Conservation (phyloP, 92 coral and sea anemone species). For the Actinernus sp. region DNA sequence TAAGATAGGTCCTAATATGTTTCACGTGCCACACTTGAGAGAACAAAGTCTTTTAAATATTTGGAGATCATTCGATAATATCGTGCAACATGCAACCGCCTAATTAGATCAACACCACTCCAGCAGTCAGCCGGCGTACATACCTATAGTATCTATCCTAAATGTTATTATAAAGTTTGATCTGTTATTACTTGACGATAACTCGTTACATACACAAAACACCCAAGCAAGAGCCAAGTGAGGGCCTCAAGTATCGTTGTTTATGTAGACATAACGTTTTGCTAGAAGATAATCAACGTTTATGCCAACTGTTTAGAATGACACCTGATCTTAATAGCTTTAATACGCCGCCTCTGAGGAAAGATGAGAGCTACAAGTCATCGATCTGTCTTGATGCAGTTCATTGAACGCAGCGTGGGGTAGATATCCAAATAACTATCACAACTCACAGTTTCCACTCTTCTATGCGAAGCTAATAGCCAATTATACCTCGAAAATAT, state of each 20-base stretch:
- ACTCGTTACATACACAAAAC: too few species aligned
- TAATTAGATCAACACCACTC: constrained; percentile 38
- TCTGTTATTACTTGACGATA: too few species aligned
- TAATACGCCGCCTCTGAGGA: constrained; percentile 27
- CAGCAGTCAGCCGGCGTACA: too few species aligned
- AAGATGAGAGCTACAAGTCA: neutral
- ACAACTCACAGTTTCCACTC: too few species aligned
- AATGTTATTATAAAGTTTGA: too few species aligned
- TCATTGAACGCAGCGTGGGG: neutral
- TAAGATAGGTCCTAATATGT: constrained; percentile 44
- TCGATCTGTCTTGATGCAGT: neutral
- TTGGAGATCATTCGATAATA: constrained; percentile 34
- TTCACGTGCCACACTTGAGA: constrained; percentile 44
- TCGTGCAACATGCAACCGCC: neutral
- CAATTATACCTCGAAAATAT: too few species aligned
- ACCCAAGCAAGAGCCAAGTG: too few species aligned
- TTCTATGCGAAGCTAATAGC: too few species aligned
- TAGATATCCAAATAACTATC: too few species aligned
- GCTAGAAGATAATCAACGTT: constrained; percentile 48
- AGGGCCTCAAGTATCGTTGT: too few species aligned
- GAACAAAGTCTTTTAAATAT: constrained; percentile 62
- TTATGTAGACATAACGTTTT: neutral
- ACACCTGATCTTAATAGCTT: constrained; percentile 64
- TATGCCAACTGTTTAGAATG: constrained; percentile 63
- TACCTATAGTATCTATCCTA: too few species aligned